Evolutionary conservation across 2,888 invertebrate genomes (phyloP).

Genomic region (Tanypteryx hageni): DNA sequence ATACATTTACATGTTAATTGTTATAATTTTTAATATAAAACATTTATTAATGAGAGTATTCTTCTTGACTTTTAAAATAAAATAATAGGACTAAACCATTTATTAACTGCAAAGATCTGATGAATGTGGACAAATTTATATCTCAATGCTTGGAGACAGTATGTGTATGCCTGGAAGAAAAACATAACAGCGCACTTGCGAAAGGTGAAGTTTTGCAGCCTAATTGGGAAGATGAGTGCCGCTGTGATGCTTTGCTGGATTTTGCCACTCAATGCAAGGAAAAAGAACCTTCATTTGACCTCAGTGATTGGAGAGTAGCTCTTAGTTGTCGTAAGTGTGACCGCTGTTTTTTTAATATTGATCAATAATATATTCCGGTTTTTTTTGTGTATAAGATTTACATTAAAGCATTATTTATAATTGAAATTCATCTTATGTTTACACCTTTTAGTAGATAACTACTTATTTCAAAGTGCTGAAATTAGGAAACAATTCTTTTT

Average conservation of each 20-base stretch:
- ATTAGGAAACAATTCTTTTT: conserved; percentile 67
- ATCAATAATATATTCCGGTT: neutral
- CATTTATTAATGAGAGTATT: too few species aligned
- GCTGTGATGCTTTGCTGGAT: conserved; percentile 83
- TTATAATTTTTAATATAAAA: too few species aligned
- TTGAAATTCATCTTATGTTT: too few species aligned
- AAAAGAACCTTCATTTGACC: conserved; percentile 74
- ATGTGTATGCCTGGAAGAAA: conserved; percentile 82
- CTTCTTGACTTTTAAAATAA: too few species aligned
- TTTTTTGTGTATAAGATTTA: neutral
- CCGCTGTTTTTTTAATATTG: conserved; percentile 40
- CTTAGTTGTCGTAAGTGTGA: conserved; percentile 82
- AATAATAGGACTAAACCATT: conserved; percentile 80
- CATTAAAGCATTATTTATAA: neutral
- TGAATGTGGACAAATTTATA: conserved; percentile 83
- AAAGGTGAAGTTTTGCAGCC: conserved; percentile 68
- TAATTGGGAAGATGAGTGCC: conserved; percentile 77
- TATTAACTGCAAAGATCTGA: conserved; percentile 79
- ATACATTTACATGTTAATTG: too few species aligned
- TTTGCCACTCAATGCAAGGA: conserved; percentile 87
- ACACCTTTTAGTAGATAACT: neutral
- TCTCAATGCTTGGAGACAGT: conserved; percentile 86
- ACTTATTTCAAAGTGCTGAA: neutral
- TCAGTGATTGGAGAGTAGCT: conserved; percentile 65
- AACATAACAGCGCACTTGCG: neutral